Evolutionary conservation across 2,113 vertebrate genomes (phyloP).

Genomic region (Podarcis muralis): DNA sequence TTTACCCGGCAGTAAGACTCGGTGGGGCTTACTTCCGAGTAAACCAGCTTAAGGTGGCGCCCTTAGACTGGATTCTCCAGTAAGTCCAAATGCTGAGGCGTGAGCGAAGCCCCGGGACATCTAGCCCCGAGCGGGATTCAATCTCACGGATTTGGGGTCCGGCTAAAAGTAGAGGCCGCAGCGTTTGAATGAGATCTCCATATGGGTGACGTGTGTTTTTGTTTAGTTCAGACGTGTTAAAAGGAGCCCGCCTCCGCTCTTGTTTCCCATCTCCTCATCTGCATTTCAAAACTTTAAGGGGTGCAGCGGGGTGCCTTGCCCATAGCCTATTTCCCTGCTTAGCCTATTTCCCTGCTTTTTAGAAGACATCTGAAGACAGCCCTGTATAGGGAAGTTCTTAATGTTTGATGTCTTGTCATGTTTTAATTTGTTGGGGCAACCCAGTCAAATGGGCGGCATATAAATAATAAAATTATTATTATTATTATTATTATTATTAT

Average conservation of each 20-base stretch:
- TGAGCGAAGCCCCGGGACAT: neutral
- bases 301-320: neutral
- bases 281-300: neutral
- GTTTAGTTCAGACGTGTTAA: no score
- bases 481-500: no score
- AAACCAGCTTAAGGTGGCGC: neutral
- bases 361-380: no score
- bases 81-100: neutral
- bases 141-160: neutral
- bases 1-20: neutral
- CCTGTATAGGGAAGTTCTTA: no score
- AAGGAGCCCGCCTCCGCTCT: no score
- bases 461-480: no score
- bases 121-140: neutral
- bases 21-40: neutral
- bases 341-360: no score
- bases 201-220: no score
- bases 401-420: no score
- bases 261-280: neutral
- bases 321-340: no score
- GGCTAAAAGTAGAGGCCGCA: neutral
- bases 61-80: neutral
- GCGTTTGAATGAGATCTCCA: neutral
- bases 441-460: no score
- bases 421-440: no score